phyloP scores from a whole-genome alignment of 2,888 invertebrate species.

The Latrodectus elegans region DNA sequence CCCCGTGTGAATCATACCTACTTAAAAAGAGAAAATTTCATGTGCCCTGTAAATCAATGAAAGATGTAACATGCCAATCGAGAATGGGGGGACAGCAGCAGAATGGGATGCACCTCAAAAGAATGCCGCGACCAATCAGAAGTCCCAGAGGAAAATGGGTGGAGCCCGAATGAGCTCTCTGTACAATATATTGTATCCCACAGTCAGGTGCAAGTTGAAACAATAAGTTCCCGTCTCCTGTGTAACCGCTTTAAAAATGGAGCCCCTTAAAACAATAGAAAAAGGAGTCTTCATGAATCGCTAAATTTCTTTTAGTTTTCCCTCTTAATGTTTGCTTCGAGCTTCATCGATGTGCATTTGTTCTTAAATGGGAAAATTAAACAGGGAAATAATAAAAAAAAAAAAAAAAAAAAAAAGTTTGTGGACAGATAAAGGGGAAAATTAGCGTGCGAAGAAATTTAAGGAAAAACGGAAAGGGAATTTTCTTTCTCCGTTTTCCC shows the following conservation, averaged over 20 bases:
- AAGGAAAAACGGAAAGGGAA: constrained; percentile 2
- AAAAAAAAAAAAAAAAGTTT: constrained; percentile 17
- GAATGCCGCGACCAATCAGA: constrained; percentile 61
- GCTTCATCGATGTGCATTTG: constrained; percentile 62
- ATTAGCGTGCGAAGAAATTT: constrained; percentile 39
- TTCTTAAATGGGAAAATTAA: constrained; percentile 50
- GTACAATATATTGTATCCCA: constrained; percentile 39
- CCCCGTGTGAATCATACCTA: no score
- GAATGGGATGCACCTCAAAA: constrained; percentile 29
- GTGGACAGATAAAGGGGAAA: constrained; percentile 33
- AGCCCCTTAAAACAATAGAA: constrained; percentile 54
- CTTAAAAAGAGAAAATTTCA: no score
- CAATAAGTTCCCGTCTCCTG: constrained; percentile 43
- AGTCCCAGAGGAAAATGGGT: constrained; percentile 35
- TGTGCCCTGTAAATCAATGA: constrained; percentile 33
- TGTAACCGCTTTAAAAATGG: constrained; percentile 51
- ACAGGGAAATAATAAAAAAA: constrained; percentile 21
- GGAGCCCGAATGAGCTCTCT: constrained; percentile 19
- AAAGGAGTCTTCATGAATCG: constrained; percentile 32
- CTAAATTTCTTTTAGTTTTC: constrained; percentile 21
- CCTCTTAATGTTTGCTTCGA: constrained; percentile 40
- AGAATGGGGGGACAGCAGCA: not conserved
- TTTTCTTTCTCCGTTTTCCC: constrained; percentile 1
- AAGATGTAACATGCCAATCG: constrained; percentile 6
- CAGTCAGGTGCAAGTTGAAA: constrained; percentile 62